phyloP scores from a whole-genome alignment of 2,888 invertebrate genomes.

The Harpagoxenus sublaevis region DNA sequence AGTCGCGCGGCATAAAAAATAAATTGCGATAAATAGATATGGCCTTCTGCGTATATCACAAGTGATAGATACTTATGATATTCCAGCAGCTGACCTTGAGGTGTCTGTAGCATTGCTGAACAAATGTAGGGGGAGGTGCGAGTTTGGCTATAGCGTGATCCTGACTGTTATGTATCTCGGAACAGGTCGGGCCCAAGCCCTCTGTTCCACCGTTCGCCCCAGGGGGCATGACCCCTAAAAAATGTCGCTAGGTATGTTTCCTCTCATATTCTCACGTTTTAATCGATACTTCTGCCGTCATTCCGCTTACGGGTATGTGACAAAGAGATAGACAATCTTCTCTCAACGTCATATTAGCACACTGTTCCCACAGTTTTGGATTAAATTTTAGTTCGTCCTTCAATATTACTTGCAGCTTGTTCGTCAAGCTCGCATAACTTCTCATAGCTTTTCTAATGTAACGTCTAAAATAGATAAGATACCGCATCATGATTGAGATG shows the following conservation, averaged over 20 bases:
- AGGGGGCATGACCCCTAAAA: conserved; percentile 84
- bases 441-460: conserved; percentile 15
- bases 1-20: not conserved
- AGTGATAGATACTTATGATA: conserved; percentile 10
- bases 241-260: conserved; percentile 68
- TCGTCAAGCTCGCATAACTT: not conserved
- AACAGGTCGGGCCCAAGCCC: conserved; percentile 84
- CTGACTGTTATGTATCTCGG: conserved; percentile 82
- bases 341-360: conserved; percentile 61
- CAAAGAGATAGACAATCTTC: conserved; percentile 69
- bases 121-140: conserved; percentile 76
- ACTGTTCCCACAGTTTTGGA: conserved; percentile 47
- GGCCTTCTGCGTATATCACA: conserved; percentile 12
- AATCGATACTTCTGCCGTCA: conserved; percentile 65
- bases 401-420: conserved; percentile 6
- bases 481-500: conserved; percentile 1
- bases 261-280: conserved; percentile 74
- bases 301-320: conserved; percentile 65
- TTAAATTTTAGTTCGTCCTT: conserved; percentile 36
- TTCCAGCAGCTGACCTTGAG: conserved; percentile 83
- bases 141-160: conserved; percentile 78
- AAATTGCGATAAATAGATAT: not conserved
- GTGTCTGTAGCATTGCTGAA: conserved; percentile 84
- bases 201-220: conserved; percentile 83
- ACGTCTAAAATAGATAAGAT: not conserved